Evolutionary conservation across 2,113 vertebrate genomes (phyloP).

Genomic region (Pogona vitticeps): DNA sequence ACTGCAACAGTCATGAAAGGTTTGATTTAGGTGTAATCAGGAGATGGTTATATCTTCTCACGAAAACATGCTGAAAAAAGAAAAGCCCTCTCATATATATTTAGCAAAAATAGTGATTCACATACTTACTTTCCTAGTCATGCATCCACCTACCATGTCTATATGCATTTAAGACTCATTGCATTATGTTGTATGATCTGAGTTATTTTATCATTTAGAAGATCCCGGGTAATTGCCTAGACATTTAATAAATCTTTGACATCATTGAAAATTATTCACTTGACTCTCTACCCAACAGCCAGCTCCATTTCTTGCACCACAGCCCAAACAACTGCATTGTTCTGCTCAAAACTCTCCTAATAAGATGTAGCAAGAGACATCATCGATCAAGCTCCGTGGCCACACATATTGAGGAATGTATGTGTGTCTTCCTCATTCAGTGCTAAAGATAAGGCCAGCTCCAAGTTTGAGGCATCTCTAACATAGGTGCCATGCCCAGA

Average conservation of each 20-base stretch:
- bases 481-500: neutral
- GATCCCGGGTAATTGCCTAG: neutral
- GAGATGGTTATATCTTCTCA: neutral
- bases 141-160: neutral
- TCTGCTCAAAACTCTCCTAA: neutral
- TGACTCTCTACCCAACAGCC: neutral
- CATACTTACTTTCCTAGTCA: neutral
- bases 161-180: neutral
- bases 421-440: neutral
- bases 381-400: neutral
- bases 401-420: no score
- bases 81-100: neutral
- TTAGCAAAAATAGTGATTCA: conserved; percentile 12
- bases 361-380: neutral
- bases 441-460: neutral
- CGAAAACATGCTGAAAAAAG: neutral
- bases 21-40: neutral
- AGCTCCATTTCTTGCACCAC: neutral
- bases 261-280: neutral
- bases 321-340: neutral
- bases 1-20: neutral
- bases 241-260: neutral
- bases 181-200: neutral
- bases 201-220: neutral
- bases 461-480: neutral